These are phyloP conservation scores for Euplexia lucipara DNA, from an alignment of 2,888 invertebrate species.

Conservation along the genomic window DNA sequence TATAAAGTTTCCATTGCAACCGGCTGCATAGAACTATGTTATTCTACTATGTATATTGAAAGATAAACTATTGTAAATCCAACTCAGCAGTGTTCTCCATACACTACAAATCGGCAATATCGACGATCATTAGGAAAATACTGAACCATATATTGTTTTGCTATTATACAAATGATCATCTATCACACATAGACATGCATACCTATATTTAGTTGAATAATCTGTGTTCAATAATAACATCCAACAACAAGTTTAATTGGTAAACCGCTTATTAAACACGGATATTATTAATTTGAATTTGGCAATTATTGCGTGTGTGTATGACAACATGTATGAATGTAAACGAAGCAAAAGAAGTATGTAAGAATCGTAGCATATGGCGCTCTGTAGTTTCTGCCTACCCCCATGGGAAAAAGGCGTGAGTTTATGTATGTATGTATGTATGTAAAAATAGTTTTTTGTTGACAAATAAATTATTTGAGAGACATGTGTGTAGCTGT, in stretches of 20 bases:
- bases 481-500: too few relatives aligned
- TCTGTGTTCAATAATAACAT: not conserved
- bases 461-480: not conserved
- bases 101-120: slow-evolving; percentile 6
- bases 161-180: too few relatives aligned
- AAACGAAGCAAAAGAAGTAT: too few relatives aligned
- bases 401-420: too few relatives aligned
- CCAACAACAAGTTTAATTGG: slow-evolving; percentile 13
- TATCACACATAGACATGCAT: not conserved
- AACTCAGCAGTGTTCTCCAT: not conserved
- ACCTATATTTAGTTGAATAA: not conserved
- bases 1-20: too few relatives aligned
- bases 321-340: too few relatives aligned
- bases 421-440: too few relatives aligned
- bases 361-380: too few relatives aligned
- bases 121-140: not conserved
- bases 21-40: too few relatives aligned
- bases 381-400: too few relatives aligned
- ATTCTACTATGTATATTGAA: not conserved
- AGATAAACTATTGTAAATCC: slow-evolving; percentile 1
- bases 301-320: not conserved
- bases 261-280: slow-evolving; percentile 5
- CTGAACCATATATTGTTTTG: not conserved
- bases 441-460: not conserved
- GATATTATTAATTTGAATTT: not conserved